Base-by-base conservation (phyloP, 2,113 vertebrate genomes). In the Oophaga pumilio region DNA sequence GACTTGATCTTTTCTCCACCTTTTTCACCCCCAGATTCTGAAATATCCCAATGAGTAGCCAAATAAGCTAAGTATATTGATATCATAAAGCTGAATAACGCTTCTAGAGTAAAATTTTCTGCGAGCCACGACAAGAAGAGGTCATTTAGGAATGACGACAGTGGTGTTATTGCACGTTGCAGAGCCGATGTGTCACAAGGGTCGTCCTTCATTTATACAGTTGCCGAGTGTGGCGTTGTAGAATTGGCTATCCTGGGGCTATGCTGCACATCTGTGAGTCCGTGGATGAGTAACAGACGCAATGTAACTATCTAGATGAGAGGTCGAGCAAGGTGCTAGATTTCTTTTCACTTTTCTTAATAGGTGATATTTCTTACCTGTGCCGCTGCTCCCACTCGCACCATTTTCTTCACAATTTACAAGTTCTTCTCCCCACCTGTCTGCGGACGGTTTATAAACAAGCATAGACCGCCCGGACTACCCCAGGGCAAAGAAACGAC, bases 291-390 rank as follows among this genome's bases (percentile, higher is more conserved):
- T 52, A 82, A 82, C 33, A 68, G 43, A 52, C 12, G 33, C 13
- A 66, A 33, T 81, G 78, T 49, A 50, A 64, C 28, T 50, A 22
- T 49, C 28, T 50, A 20, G 79, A 59, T 82, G 59, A 64, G 68
- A 52, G 62, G 80, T 82, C 43, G 4, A 10, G 22, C 3, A 33
- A 82, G 60, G 60, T 52, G 80, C 20, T 50, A 82, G 20, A 66
- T 66, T 82, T 82, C 18, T 82, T 82, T 52, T 66, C 80, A 17
- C 62, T 64, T 26, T 3, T 20, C n/a, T n/a, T 82, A 66, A 68
- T 82, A 82, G 62, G 80, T 82, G 80, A 82, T 68, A 49, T 15
- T 66, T 82, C 49, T 66, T 68, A 64, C 80, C 60, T 66, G 13
- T 22, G 59, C 66, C 24, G 66, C 79, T 9, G 1, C 11, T 13